phyloP scores from a whole-genome alignment of 2,113 vertebrate species.

The Xiphias gladius region DNA sequence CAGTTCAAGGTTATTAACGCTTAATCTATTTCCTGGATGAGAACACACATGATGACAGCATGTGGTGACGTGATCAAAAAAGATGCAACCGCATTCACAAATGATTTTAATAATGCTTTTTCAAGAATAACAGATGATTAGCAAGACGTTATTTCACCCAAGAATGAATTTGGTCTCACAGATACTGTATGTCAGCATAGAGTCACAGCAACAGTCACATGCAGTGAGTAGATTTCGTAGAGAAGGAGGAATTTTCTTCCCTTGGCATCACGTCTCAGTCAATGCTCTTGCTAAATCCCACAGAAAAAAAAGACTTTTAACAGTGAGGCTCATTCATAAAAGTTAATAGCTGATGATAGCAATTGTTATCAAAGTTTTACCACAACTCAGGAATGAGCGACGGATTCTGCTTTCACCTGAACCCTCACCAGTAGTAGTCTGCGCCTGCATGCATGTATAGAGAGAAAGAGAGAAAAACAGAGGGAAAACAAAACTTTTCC shows the following conservation, averaged over 20 bases:
- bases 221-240: background rate
- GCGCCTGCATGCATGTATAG: background rate
- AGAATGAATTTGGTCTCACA: background rate
- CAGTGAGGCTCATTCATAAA: conserved; percentile 62
- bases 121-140: background rate
- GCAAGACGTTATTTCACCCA: conserved; percentile 1
- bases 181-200: background rate
- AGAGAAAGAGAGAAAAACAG: background rate
- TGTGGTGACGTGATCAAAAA: background rate
- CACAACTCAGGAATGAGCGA: conserved; percentile 43
- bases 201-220: background rate
- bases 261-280: conserved; percentile 46
- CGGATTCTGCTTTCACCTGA: background rate
- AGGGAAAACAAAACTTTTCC: background rate
- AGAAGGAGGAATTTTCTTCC: conserved; percentile 33
- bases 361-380: conserved; percentile 49
- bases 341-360: conserved; percentile 55
- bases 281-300: conserved; percentile 41
- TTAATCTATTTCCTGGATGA: conserved; percentile 6
- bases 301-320: conserved; percentile 17
- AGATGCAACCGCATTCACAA: background rate
- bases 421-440: background rate
- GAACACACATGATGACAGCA: background rate
- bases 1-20: background rate
- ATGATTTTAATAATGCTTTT: background rate